phyloP scores from a whole-genome alignment of 1,140 invertebrate genomes.

The Zaprionus vittiger region DNA sequence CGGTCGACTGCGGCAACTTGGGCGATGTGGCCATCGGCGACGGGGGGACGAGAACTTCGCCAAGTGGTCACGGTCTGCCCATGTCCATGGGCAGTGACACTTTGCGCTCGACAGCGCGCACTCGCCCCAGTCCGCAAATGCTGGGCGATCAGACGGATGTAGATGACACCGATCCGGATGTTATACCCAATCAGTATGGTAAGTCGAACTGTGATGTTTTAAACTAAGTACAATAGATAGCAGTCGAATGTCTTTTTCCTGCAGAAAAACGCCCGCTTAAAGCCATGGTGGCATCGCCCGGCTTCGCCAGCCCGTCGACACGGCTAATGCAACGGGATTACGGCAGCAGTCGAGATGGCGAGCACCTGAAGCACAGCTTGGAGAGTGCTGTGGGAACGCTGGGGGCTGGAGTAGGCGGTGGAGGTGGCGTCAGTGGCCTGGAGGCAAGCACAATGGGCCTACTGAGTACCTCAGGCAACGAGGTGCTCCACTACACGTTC shows the following conservation, averaged over 20 bases:
- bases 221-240: background rate
- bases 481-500: constrained; percentile 84
- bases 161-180: constrained; percentile 91
- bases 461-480: constrained; percentile 73
- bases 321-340: constrained; percentile 80
- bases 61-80: constrained; percentile 41
- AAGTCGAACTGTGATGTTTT: constrained; percentile 69
- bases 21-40: constrained; percentile 52
- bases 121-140: constrained; percentile 71
- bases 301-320: constrained; percentile 80
- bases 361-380: constrained; percentile 52
- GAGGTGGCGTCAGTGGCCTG: constrained; percentile 36
- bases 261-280: constrained; percentile 83
- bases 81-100: constrained; percentile 64
- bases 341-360: constrained; percentile 58
- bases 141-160: constrained; percentile 85
- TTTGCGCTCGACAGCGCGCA: constrained; percentile 66
- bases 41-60: constrained; percentile 46
- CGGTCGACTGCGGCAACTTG: constrained; percentile 55
- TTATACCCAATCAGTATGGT: constrained; percentile 94
- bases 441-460: constrained; percentile 61
- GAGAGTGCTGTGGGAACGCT: constrained; percentile 30
- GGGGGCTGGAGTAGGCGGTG: constrained; percentile 14
- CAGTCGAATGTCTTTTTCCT: constrained; percentile 2
- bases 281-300: constrained; percentile 68